Conservation (phyloP, 2,888 invertebrate species). For the Leucozona laternaria region DNA sequence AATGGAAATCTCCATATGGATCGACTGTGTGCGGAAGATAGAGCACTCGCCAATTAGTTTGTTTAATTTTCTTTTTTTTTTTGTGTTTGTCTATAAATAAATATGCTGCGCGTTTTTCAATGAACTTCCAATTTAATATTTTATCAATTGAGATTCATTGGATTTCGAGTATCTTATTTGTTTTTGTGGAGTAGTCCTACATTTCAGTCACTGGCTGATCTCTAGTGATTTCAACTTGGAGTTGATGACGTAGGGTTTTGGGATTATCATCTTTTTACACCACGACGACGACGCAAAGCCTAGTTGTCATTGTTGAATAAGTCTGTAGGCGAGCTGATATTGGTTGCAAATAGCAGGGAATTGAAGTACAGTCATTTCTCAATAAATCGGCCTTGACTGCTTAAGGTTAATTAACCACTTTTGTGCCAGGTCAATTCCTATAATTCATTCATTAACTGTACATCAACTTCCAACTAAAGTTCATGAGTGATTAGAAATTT, state of each 20-base stretch:
- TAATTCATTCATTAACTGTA: neutral
- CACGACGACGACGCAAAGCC: neutral
- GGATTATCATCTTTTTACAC: constrained; percentile 24
- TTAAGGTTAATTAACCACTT: constrained; percentile 27
- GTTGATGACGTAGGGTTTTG: constrained; percentile 3
- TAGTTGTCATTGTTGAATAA: constrained; percentile 41
- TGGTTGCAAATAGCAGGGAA: neutral
- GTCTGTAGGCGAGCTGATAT: constrained; percentile 61
- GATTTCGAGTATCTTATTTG: neutral
- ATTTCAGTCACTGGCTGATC: neutral
- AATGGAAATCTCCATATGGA: constrained; percentile 37
- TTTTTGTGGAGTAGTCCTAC: constrained; percentile 11
- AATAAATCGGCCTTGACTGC: neutral
- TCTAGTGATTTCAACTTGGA: constrained; percentile 3
- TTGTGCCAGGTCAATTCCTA: constrained; percentile 6
- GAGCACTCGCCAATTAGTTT: constrained; percentile 36
- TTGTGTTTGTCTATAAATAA: too few relatives aligned
- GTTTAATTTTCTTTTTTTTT: constrained; percentile 32
- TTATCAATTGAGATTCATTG: constrained; percentile 57
- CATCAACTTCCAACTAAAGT: neutral
- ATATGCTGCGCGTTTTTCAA: constrained; percentile 48
- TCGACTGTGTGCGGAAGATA: neutral
- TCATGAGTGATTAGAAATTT: constrained; percentile 25
- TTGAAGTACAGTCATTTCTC: constrained; percentile 11
- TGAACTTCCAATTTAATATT: constrained; percentile 50